These are phyloP conservation scores for Platygyra sinensis DNA, from an alignment of 64 coral and sea anemone species.

Conservation along the genomic window DNA sequence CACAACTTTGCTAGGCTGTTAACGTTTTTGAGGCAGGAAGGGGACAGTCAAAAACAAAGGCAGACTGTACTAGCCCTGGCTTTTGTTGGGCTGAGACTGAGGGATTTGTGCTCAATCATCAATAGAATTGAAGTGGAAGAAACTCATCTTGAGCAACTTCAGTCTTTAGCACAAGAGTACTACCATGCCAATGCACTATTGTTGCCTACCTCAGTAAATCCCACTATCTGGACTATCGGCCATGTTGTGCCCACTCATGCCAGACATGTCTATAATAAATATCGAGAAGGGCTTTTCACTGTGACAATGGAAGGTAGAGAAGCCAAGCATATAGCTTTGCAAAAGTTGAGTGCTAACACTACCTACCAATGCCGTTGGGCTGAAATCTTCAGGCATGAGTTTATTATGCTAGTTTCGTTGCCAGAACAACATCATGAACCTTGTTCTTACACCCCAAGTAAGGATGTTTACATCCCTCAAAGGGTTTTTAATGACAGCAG, in stretches of 20 bases:
- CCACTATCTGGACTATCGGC: conserved; percentile 58
- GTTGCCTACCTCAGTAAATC: no score
- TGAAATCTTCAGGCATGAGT: conserved; percentile 52
- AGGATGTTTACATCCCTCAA: conserved; percentile 43
- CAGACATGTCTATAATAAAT: conserved; percentile 3
- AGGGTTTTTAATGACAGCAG: conserved; percentile 54
- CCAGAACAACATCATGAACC: conserved; percentile 47
- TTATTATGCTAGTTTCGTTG: conserved; percentile 44
- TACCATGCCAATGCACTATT: not conserved
- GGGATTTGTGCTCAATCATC: conserved; percentile 56
- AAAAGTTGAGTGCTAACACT: conserved; percentile 54
- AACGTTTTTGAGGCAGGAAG: conserved; percentile 35
- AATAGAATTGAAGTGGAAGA: conserved; percentile 59
- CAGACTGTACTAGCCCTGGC: conserved; percentile 31
- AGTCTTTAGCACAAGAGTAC: conserved; percentile 1
- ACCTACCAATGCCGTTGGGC: conserved; percentile 14
- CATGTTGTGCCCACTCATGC: conserved; percentile 54
- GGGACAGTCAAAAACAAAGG: conserved; percentile 28
- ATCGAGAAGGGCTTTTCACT: conserved; percentile 37
- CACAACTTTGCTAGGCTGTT: conserved; percentile 60
- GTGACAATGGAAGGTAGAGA: conserved; percentile 45
- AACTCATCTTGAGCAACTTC: conserved; percentile 24
- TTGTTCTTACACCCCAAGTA: conserved; percentile 36
- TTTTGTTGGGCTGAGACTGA: conserved; percentile 57
- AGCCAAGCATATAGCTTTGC: conserved; percentile 59